phyloP scores from a whole-genome alignment of 2,113 vertebrate species.

The Sorex araneus region DNA sequence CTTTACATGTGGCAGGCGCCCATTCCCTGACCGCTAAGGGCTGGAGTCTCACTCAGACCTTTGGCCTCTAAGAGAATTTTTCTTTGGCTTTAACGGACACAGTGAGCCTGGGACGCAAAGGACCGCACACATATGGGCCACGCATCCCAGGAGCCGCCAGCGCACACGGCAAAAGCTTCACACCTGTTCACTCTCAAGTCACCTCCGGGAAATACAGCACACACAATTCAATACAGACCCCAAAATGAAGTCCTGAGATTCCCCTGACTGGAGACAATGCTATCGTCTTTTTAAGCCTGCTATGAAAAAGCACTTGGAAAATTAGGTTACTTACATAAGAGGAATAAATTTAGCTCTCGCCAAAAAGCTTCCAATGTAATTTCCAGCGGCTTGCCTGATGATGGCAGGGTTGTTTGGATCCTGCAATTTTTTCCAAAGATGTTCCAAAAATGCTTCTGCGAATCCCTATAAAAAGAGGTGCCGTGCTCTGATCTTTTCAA shows the following conservation, averaged over 20 bases:
- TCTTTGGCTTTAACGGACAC: conserved; percentile 65
- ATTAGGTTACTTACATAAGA: conserved; percentile 91
- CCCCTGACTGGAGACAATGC: conserved; percentile 60
- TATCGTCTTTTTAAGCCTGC: conserved; percentile 59
- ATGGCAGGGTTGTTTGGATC: conserved; percentile 94
- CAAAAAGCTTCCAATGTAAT: conserved; percentile 97
- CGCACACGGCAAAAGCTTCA: conserved; percentile 28
- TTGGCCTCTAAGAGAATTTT: conserved; percentile 57
- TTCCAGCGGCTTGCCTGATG: conserved; percentile 94
- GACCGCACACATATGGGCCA: background rate
- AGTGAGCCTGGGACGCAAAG: conserved; percentile 59
- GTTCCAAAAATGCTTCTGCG: conserved; percentile 97
- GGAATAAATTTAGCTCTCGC: conserved; percentile 97
- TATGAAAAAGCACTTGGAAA: conserved; percentile 63
- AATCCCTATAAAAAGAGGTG: conserved; percentile 90
- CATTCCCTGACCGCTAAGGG: background rate
- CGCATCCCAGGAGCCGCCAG: background rate
- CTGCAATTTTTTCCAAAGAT: conserved; percentile 96
- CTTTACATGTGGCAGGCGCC: background rate
- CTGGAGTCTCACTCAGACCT: background rate
- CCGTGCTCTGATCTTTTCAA: background rate
- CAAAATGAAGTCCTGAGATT: conserved; percentile 14
- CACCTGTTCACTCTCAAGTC: conserved; percentile 2
- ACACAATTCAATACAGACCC: conserved; percentile 41
- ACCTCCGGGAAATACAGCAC: conserved; percentile 23